These are phyloP conservation scores for Theristus sp. DNA, from an alignment of 2,888 invertebrate species.

Conservation along the genomic window DNA sequence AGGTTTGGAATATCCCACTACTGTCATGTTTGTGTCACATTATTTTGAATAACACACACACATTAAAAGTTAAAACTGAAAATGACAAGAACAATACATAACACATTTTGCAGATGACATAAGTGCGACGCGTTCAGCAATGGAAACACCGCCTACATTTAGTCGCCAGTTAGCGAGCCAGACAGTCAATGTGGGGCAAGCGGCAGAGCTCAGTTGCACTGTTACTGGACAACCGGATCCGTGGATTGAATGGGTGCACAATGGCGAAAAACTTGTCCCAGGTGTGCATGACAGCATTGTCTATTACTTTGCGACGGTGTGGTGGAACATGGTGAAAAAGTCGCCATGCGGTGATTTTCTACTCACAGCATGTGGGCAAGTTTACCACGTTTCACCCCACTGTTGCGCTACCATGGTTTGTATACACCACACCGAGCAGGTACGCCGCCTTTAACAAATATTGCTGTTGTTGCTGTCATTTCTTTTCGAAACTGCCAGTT, in stretches of 20 bases:
- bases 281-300: not conserved
- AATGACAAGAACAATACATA: not conserved
- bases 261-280: conserved; percentile 15
- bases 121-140: not conserved
- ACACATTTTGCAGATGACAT: not conserved
- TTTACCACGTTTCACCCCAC: too few relatives aligned
- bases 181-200: conserved; percentile 13
- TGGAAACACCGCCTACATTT: conserved; percentile 11
- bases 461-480: too few relatives aligned
- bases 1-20: too few relatives aligned
- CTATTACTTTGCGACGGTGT: not conserved
- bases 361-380: too few relatives aligned
- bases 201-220: conserved; percentile 14
- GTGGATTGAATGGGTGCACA: conserved; percentile 26
- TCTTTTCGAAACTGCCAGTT: too few relatives aligned
- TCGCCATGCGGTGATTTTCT: too few relatives aligned
- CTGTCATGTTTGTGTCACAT: too few relatives aligned
- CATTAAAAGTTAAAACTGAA: not conserved
- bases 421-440: too few relatives aligned
- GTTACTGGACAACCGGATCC: conserved; percentile 27
- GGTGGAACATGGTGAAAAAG: too few relatives aligned
- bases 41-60: not conserved
- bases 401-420: too few relatives aligned
- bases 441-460: too few relatives aligned
- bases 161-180: conserved; percentile 7